phyloP scores from a whole-genome alignment of 2,797 vertebrate species.

The Lepilemur ruficaudatus region DNA sequence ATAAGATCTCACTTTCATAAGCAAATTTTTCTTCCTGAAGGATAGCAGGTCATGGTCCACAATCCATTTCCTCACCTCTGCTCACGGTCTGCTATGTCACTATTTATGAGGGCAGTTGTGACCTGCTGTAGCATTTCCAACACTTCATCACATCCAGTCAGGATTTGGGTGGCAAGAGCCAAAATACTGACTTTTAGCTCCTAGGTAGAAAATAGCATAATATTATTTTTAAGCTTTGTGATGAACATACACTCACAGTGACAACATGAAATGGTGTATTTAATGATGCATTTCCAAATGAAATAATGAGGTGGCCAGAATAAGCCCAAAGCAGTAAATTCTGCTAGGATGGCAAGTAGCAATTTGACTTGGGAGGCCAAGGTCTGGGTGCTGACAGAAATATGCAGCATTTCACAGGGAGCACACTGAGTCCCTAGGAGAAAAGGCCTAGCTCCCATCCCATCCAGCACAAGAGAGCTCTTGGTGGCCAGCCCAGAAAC shows the following conservation, averaged over 20 bases:
- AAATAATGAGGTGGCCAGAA: constrained; percentile 80
- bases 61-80: constrained; percentile 88
- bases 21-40: neutral
- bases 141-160: constrained; percentile 98
- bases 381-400: constrained; percentile 80
- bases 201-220: constrained; percentile 83
- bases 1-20: neutral
- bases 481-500: constrained; percentile 83
- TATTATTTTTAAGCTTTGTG: constrained; percentile 63
- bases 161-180: constrained; percentile 95
- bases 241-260: constrained; percentile 5
- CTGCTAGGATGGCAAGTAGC: constrained; percentile 78
- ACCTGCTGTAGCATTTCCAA: constrained; percentile 98
- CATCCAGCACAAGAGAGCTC: constrained; percentile 80
- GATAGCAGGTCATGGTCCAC: neutral
- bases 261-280: constrained; percentile 54
- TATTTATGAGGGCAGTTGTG: constrained; percentile 97
- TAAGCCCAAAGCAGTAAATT: constrained; percentile 79
- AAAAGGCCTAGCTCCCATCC: constrained; percentile 80
- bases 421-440: constrained; percentile 79
- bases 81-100: constrained; percentile 93
- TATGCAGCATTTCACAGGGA: constrained; percentile 78
- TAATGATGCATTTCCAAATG: constrained; percentile 77
- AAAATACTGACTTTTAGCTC: constrained; percentile 97
- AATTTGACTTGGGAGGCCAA: constrained; percentile 77